Conservation (phyloP, 2,888 invertebrate species). For the Rhaphigaster nebulosa region DNA sequence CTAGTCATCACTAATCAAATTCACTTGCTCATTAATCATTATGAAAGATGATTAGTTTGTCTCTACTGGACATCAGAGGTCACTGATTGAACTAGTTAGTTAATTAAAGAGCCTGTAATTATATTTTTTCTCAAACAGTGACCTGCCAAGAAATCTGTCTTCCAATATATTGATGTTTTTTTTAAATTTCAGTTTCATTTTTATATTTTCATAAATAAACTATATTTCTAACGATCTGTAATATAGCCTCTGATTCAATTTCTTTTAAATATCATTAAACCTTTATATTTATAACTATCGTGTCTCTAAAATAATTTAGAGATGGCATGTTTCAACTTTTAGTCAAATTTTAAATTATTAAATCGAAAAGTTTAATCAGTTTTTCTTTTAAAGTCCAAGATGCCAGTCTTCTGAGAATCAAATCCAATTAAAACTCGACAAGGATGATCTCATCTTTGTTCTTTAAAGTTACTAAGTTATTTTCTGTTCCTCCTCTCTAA, state of each 20-base stretch:
- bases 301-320: neutral
- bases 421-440: slow-evolving; percentile 30
- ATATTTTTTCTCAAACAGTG: no score
- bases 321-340: neutral
- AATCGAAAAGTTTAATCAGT: neutral
- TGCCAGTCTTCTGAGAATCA: neutral
- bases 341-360: neutral
- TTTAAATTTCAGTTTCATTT: no score
- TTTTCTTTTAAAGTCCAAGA: neutral
- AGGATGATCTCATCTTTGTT: neutral
- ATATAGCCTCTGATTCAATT: neutral
- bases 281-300: no score
- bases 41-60: neutral
- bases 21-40: neutral
- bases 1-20: neutral
- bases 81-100: neutral
- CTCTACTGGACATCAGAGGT: neutral
- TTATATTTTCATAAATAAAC: no score
- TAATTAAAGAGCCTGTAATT: no score
- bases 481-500: neutral
- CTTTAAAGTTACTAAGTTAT: neutral
- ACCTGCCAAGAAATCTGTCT: no score
- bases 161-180: no score
- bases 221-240: neutral
- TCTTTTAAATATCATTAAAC: no score